A percentile compares a stretch with the other conserved stretches of the same genome.
These are phyloP conservation scores for Aphaenogaster rudis DNA, from an alignment of 1,140 invertebrate species.

Conservation along the genomic window DNA sequence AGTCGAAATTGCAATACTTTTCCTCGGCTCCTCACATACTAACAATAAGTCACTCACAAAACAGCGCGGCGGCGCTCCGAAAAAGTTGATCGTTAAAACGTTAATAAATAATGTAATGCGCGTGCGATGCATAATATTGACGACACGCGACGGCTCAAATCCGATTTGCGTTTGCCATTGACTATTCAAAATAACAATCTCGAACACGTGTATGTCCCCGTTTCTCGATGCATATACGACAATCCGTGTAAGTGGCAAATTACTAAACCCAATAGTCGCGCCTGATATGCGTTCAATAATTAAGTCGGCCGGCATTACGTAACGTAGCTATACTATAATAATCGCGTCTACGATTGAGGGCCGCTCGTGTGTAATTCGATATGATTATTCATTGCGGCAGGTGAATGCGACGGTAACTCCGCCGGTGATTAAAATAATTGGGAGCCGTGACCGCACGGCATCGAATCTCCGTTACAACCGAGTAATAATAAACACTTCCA, in stretches of 20 bases:
- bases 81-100: constrained; percentile 60
- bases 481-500: constrained; percentile 72
- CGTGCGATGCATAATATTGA: constrained; percentile 52
- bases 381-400: constrained; percentile 80
- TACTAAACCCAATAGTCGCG: constrained; percentile 77
- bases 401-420: constrained; percentile 77
- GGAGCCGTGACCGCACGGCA: constrained; percentile 67
- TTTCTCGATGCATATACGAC: constrained; percentile 69
- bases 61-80: constrained; percentile 14
- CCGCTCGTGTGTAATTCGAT: constrained; percentile 78
- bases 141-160: constrained; percentile 70
- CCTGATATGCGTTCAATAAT: constrained; percentile 77
- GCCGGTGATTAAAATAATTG: constrained; percentile 79
- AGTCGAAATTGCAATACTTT: constrained; percentile 41
- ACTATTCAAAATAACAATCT: constrained; percentile 76
- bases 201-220: constrained; percentile 59
- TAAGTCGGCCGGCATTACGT: constrained; percentile 76
- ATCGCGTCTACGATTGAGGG: constrained; percentile 78
- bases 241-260: constrained; percentile 78
- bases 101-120: constrained; percentile 58
- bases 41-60: constrained; percentile 50
- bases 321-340: constrained; percentile 76
- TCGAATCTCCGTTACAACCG: constrained; percentile 69
- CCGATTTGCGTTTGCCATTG: constrained; percentile 76
- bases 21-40: constrained; percentile 26